Evolutionary conservation across 2,113 vertebrate genomes (phyloP).

Genomic region (Melanostigma gelatinosum): DNA sequence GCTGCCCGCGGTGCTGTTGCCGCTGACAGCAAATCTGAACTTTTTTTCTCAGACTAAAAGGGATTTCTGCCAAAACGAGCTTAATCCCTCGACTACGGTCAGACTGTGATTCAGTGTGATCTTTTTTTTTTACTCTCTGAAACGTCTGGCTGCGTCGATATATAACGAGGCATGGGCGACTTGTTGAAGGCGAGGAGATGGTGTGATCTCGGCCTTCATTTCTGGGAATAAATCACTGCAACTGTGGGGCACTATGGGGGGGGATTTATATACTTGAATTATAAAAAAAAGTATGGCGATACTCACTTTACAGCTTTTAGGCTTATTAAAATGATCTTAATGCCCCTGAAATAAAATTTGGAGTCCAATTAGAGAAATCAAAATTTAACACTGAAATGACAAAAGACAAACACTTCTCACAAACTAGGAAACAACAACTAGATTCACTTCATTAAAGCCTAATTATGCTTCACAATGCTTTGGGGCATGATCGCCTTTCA

Average conservation of each 20-base stretch:
- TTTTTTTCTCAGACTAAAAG: conserved; percentile 38
- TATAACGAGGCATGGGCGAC: background rate
- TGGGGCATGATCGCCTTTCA: conserved; percentile 21
- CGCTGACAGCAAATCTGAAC: conserved; percentile 45
- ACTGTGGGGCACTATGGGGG: background rate
- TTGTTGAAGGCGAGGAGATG: background rate
- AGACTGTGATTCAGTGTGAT: conserved; percentile 1
- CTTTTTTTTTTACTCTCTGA: background rate
- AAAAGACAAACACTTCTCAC: background rate
- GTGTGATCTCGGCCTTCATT: background rate
- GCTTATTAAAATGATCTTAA: background rate
- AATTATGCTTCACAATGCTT: conserved; percentile 34
- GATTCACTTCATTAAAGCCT: conserved; percentile 16
- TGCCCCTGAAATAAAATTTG: background rate
- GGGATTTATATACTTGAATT: background rate
- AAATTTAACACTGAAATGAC: background rate
- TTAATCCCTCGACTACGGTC: background rate
- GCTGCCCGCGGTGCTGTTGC: conserved; percentile 27
- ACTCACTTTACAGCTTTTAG: background rate
- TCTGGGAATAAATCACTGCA: background rate
- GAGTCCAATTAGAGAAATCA: conserved; percentile 4
- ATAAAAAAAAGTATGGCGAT: background rate
- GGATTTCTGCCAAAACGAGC: conserved; percentile 26
- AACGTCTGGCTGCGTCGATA: background rate
- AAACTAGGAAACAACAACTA: conserved; percentile 17